Evolutionary conservation across 2,888 invertebrate genomes (phyloP).

Genomic region (Phalera bucephala): DNA sequence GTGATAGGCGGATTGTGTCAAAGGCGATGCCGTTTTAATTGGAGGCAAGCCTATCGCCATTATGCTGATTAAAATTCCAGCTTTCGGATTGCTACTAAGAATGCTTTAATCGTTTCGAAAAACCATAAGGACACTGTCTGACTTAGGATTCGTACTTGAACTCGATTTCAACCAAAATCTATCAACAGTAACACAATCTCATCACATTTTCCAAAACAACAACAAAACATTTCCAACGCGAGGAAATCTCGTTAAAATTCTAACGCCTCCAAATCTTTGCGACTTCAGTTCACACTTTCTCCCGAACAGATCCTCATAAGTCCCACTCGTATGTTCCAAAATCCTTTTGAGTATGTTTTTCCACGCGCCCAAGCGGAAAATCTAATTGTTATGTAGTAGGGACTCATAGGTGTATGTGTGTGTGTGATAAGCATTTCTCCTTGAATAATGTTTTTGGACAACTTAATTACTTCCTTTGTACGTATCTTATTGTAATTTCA

Average conservation of each 20-base stretch:
- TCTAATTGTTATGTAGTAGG: constrained; percentile 51
- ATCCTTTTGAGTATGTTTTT: constrained; percentile 53
- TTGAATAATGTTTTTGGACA: constrained; percentile 43
- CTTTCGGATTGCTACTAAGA: no score
- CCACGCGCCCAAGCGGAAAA: constrained; percentile 57
- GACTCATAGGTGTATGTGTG: constrained; percentile 41
- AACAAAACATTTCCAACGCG: no score
- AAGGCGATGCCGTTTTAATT: no score
- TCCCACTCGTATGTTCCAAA: constrained; percentile 30
- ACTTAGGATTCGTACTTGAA: no score
- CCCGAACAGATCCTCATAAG: constrained; percentile 33
- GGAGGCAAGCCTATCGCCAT: no score
- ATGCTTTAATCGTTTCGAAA: no score
- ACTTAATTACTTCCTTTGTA: constrained; percentile 52
- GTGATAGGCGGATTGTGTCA: no score
- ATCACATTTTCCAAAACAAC: no score
- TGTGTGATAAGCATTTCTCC: constrained; percentile 36
- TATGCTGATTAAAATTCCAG: no score
- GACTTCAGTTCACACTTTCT: constrained; percentile 25
- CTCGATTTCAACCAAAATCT: no score
- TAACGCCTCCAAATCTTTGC: constrained; percentile 17
- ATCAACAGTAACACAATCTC: no score
- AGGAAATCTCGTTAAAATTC: constrained; percentile 27
- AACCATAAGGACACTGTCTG: no score
- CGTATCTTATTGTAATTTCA: constrained; percentile 28